phyloP scores from a whole-genome alignment of 2,113 vertebrate species.

The Leptobrachium leishanense region DNA sequence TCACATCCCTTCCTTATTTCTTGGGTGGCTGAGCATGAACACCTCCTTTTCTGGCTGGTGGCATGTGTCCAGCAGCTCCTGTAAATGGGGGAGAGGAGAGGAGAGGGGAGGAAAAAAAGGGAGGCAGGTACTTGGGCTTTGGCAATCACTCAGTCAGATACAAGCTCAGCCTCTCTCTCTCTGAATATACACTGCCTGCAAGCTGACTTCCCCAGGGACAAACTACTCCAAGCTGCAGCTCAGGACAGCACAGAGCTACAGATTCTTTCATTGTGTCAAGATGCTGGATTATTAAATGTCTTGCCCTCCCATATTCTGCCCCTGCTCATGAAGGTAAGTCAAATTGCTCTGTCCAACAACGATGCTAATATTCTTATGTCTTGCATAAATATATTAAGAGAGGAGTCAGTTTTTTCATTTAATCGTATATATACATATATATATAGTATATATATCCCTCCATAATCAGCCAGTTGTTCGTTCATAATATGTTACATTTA shows the following conservation, averaged over 20 bases:
- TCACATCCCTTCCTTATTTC: not conserved
- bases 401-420: too few species aligned
- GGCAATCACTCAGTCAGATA: slow-evolving; percentile 44
- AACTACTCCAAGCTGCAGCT: slow-evolving; percentile 4
- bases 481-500: too few species aligned
- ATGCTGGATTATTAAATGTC: slow-evolving; percentile 30
- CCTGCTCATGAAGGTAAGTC: slow-evolving; percentile 28
- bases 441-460: too few species aligned
- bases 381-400: too few species aligned
- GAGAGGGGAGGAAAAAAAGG: slow-evolving; percentile 45
- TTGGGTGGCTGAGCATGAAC: slow-evolving; percentile 30
- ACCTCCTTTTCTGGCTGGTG: slow-evolving; percentile 50
- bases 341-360: not conserved
- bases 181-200: not conserved
- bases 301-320: not conserved
- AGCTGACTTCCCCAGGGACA: slow-evolving; percentile 20
- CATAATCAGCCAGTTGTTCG: too few species aligned
- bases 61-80: slow-evolving; percentile 51
- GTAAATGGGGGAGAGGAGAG: slow-evolving; percentile 34
- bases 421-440: too few species aligned
- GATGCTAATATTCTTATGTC: too few species aligned
- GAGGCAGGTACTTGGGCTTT: slow-evolving; percentile 13
- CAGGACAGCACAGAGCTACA: slow-evolving; percentile 26
- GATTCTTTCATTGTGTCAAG: not conserved
- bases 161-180: slow-evolving; percentile 42